Percentiles rank a stretch among this genome's conserved stretches.
Conservation (phyloP, 2,113 vertebrate genomes). For the Gavialis gangeticus region DNA sequence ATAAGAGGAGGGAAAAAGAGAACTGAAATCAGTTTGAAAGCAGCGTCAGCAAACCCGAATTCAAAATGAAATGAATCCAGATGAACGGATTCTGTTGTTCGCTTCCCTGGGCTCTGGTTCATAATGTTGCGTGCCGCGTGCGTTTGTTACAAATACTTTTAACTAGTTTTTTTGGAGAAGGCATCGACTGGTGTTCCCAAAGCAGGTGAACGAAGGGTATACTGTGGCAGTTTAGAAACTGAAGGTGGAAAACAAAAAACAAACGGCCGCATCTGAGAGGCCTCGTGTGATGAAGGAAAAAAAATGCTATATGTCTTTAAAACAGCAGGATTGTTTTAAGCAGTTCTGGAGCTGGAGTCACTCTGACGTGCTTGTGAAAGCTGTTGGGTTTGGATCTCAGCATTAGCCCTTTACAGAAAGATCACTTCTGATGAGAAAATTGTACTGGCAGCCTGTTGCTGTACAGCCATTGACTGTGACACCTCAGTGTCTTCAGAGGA, state of each 20-base stretch:
- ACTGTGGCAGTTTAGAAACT: not conserved
- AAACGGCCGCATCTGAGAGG: not conserved
- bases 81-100: too few species aligned
- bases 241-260: not conserved
- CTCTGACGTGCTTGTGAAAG: not conserved
- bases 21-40: too few species aligned
- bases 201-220: not conserved
- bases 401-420: not conserved
- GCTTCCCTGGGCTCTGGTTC: too few species aligned
- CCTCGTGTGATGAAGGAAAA: not conserved
- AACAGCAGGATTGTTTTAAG: not conserved
- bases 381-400: not conserved
- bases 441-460: not conserved
- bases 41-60: too few species aligned
- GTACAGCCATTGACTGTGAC: not conserved
- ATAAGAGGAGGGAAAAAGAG: too few species aligned
- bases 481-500: accelerated
- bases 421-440: not conserved
- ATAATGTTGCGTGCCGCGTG: too few species aligned
- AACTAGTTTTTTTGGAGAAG: too few species aligned
- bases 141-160: too few species aligned
- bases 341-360: not conserved
- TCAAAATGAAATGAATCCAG: too few species aligned
- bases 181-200: not conserved
- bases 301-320: not conserved